Percentiles rank a stretch among this genome's conserved stretches.
These are phyloP conservation scores for Drosophila buzzatii DNA, from an alignment of 2,888 invertebrate species.

Conservation along the genomic window DNA sequence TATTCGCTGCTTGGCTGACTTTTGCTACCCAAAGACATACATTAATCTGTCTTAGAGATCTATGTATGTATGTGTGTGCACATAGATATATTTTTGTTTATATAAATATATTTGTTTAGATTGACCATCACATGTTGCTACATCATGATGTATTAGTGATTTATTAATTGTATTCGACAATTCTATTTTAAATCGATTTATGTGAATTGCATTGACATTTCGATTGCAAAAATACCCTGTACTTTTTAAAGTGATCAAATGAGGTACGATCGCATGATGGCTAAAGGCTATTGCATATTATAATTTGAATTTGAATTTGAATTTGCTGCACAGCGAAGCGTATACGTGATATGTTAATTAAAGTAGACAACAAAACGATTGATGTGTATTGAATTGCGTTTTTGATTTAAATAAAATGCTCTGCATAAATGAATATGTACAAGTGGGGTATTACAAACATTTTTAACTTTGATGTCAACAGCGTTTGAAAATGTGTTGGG, in stretches of 20 bases:
- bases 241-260: background rate
- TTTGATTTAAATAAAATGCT: background rate
- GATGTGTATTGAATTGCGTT: background rate
- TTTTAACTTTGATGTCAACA: no score
- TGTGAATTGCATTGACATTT: slow-evolving; percentile 37
- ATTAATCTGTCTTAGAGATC: slow-evolving; percentile 4
- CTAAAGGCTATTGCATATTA: background rate
- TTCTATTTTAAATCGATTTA: slow-evolving; percentile 68
- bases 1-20: slow-evolving; percentile 42
- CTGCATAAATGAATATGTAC: background rate
- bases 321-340: background rate
- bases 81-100: slow-evolving; percentile 9
- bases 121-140: slow-evolving; percentile 58
- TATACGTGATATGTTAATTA: background rate
- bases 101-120: slow-evolving; percentile 19
- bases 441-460: no score
- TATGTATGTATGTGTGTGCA: background rate
- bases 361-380: background rate
- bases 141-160: slow-evolving; percentile 66
- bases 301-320: background rate
- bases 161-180: slow-evolving; percentile 55
- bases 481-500: no score
- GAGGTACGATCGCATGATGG: background rate
- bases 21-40: slow-evolving; percentile 30
- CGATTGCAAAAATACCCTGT: slow-evolving; percentile 19